Conservation (phyloP, 2,113 vertebrate genomes). For the Loxodonta africana region DNA sequence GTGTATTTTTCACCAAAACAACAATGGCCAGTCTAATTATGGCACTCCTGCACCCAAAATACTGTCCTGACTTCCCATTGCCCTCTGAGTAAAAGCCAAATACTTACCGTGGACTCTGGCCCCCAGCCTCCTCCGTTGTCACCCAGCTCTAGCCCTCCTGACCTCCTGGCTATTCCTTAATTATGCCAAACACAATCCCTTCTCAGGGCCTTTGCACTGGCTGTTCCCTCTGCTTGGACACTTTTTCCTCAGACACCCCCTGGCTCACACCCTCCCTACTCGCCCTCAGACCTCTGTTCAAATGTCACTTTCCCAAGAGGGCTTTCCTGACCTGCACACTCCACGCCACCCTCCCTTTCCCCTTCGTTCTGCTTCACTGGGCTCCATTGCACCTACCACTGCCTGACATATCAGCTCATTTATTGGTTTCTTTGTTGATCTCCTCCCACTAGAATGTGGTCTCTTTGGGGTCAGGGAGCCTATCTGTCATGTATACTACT, state of each 20-base stretch:
- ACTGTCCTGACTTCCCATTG: neutral
- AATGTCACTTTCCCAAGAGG: neutral
- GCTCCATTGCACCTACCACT: neutral
- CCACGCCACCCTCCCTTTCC: neutral
- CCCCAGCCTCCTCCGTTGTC: neutral
- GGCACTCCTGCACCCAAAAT: neutral
- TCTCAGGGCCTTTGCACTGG: neutral
- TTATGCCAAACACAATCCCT: too few relatives aligned
- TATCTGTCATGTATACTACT: neutral
- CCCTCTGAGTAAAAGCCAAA: neutral
- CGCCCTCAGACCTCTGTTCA: neutral
- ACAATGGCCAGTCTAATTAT: neutral
- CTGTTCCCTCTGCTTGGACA: neutral
- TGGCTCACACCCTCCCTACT: neutral
- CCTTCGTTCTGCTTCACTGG: neutral
- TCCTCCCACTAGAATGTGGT: neutral
- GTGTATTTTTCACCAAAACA: neutral
- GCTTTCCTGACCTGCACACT: neutral
- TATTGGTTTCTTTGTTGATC: neutral
- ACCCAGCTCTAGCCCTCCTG: neutral
- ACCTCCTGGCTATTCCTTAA: neutral
- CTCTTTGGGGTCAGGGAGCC: neutral
- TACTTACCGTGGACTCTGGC: neutral
- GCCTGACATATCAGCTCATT: neutral
- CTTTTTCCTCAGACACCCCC: neutral